A percentile compares a stretch with the other conserved stretches of the same genome.
Evolutionary conservation across 1,140 invertebrate species (phyloP).

Genomic region (Camponotus pennsylvanicus): DNA sequence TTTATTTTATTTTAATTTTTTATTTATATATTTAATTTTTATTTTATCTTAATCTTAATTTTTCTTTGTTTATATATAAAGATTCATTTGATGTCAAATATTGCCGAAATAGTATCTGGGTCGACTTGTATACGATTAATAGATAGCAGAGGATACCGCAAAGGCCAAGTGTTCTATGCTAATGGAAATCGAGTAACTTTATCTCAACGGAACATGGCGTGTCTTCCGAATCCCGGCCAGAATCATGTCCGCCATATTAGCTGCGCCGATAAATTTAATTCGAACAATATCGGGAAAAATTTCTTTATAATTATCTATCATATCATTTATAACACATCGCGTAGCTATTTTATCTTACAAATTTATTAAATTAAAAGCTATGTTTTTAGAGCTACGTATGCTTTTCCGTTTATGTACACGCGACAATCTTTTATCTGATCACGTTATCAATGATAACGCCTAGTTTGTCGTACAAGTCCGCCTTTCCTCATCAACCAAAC

Average conservation of each 20-base stretch:
- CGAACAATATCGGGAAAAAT: neutral
- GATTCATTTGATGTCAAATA: no score
- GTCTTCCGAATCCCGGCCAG: conserved; percentile 16
- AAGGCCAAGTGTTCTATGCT: conserved; percentile 51
- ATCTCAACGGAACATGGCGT: conserved; percentile 18
- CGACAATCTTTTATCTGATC: conserved; percentile 49
- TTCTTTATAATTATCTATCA: neutral
- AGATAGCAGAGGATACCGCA: conserved; percentile 48
- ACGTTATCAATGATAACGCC: conserved; percentile 69
- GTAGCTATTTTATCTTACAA: neutral
- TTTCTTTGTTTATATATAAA: no score
- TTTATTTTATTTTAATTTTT: no score
- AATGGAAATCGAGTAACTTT: conserved; percentile 60
- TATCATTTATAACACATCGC: neutral
- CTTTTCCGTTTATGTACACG: conserved; percentile 26
- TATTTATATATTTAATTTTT: no score
- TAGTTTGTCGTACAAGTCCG: neutral
- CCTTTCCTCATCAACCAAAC: neutral
- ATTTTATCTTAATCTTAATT: no score
- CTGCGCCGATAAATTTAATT: neutral
- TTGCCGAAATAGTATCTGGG: conserved; percentile 59
- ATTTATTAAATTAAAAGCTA: neutral
- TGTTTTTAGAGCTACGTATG: neutral
- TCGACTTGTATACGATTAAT: conserved; percentile 60
- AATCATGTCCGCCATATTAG: neutral